Conservation (phyloP, 2,888 invertebrate genomes). For the Cosmia pyralina region DNA sequence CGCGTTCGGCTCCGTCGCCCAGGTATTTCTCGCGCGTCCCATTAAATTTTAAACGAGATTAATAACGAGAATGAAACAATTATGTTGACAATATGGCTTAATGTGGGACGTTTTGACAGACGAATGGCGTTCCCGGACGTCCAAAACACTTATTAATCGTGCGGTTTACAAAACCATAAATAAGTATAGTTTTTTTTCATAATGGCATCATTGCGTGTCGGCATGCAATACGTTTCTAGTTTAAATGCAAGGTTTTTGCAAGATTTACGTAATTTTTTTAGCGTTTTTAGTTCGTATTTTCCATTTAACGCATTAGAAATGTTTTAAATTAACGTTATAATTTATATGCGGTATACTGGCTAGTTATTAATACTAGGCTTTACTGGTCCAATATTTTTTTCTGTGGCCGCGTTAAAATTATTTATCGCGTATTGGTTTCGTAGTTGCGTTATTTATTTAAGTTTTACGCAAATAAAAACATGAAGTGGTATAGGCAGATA, state of each 20-base stretch:
- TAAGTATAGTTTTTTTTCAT: constrained; percentile 55
- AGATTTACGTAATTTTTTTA: constrained; percentile 62
- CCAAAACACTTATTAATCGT: constrained; percentile 55
- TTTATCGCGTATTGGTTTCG: constrained; percentile 44
- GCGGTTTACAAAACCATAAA: constrained; percentile 61
- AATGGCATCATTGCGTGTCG: constrained; percentile 66
- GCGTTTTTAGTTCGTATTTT: constrained; percentile 52
- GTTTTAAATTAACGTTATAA: constrained; percentile 58
- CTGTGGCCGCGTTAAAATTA: constrained; percentile 20
- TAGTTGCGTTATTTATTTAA: constrained; percentile 28
- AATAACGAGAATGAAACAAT: constrained; percentile 76
- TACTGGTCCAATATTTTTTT: constrained; percentile 39
- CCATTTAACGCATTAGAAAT: constrained; percentile 61
- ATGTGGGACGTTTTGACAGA: constrained; percentile 67
- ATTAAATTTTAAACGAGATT: constrained; percentile 75
- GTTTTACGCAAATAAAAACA: constrained; percentile 19
- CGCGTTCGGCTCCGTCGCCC: constrained; percentile 62
- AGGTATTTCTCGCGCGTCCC: constrained; percentile 64
- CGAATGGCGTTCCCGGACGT: constrained; percentile 58
- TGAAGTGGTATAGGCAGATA: constrained; percentile 6
- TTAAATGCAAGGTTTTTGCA: constrained; percentile 63
- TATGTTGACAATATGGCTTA: constrained; percentile 77
- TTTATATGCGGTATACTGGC: constrained; percentile 53
- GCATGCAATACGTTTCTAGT: constrained; percentile 64
- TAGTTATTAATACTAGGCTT: constrained; percentile 53